These are phyloP conservation scores for Cyphomyrmex costatus DNA, from an alignment of 1,140 invertebrate genomes.

Conservation along the genomic window DNA sequence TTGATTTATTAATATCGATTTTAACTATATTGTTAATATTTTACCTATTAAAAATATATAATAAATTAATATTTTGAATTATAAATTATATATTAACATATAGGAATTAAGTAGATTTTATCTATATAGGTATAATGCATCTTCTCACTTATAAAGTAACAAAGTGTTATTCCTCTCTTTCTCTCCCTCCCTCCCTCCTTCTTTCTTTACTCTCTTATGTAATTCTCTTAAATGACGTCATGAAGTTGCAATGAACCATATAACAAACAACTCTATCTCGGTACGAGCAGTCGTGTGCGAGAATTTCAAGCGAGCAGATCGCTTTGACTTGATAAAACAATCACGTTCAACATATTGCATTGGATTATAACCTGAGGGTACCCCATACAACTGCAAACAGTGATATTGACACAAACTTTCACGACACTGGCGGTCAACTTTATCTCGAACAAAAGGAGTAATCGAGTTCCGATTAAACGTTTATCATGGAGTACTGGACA, in stretches of 20 bases:
- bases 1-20: not conserved
- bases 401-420: constrained; percentile 52
- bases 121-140: not conserved
- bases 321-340: constrained; percentile 34
- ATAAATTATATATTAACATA: not conserved
- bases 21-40: not conserved
- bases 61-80: too few species aligned
- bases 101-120: too few species aligned
- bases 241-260: not conserved
- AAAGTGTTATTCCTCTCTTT: not conserved
- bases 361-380: constrained; percentile 21
- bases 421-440: constrained; percentile 30
- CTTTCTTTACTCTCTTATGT: not conserved
- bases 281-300: constrained; percentile 18
- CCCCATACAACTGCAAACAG: not conserved
- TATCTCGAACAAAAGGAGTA: constrained; percentile 1
- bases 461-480: constrained; percentile 9
- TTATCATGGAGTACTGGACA: constrained; percentile 52
- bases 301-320: not conserved
- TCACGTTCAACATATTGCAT: constrained; percentile 41
- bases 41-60: not conserved
- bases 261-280: not conserved
- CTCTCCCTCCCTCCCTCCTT: too few species aligned
- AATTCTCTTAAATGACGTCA: not conserved
- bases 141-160: not conserved